A percentile compares a stretch with the other conserved stretches of the same genome.
phyloP scores from a whole-genome alignment of 35 echinoderm and acorn worm genomes.

The Heliocidaris erythrogramma region DNA sequence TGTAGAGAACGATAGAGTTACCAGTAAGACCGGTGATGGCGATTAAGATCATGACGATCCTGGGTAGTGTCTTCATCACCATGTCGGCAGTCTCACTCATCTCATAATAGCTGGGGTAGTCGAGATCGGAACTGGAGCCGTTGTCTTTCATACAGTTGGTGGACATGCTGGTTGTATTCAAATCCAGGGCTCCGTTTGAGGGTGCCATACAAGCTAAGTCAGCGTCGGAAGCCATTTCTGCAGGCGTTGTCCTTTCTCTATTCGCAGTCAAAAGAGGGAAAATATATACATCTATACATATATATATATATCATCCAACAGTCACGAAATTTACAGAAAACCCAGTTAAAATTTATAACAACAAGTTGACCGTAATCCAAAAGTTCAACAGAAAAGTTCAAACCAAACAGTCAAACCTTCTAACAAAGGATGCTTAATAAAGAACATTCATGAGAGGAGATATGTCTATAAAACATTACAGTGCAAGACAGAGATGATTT shows the following conservation, averaged over 20 bases:
- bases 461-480: neutral
- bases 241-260: neutral
- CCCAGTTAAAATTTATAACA: neutral
- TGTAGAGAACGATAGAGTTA: conserved; percentile 81
- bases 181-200: neutral
- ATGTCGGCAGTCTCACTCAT: conserved; percentile 1
- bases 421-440: neutral
- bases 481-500: neutral
- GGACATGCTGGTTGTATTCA: neutral
- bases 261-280: neutral
- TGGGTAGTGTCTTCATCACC: conserved; percentile 34
- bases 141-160: neutral
- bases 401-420: neutral
- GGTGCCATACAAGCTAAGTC: neutral
- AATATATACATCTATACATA: neutral
- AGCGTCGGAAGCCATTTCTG: conserved; percentile 17
- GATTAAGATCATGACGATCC: conserved; percentile 41
- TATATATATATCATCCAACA: neutral
- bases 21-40: conserved; percentile 71
- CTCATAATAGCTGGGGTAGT: neutral
- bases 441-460: neutral
- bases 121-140: neutral
- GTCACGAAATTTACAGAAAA: neutral
- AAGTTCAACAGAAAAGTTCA: neutral
- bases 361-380: neutral